A percentile compares a stretch with the other conserved stretches of the same genome.
phyloP scores from a whole-genome alignment of 2,797 vertebrate species.

The Epinephelus awoara region DNA sequence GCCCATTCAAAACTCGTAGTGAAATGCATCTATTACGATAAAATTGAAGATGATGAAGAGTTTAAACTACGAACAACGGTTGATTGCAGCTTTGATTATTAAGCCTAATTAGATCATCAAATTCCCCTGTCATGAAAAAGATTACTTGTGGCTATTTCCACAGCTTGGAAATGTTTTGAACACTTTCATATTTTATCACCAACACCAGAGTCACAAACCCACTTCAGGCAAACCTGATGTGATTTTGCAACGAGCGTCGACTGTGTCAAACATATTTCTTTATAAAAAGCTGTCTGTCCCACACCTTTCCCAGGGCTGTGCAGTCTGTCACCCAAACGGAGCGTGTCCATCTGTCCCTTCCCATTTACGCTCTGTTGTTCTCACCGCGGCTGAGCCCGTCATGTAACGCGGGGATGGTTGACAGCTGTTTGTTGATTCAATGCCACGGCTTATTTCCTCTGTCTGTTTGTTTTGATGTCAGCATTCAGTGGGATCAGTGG shows the following conservation, averaged over 20 bases:
- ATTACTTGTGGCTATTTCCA: slow-evolving; percentile 29
- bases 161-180: slow-evolving; percentile 32
- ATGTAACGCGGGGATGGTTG: slow-evolving; percentile 71
- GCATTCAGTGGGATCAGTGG: slow-evolving; percentile 62
- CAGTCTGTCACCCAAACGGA: slow-evolving; percentile 75
- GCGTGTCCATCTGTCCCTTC: slow-evolving; percentile 76
- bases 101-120: slow-evolving; percentile 62
- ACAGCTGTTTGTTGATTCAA: slow-evolving; percentile 82
- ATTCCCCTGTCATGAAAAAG: slow-evolving; percentile 44
- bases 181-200: slow-evolving; percentile 48
- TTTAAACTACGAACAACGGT: slow-evolving; percentile 42
- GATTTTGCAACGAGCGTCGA: slow-evolving; percentile 49
- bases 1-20: slow-evolving; percentile 40
- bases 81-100: slow-evolving; percentile 63
- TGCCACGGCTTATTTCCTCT: slow-evolving; percentile 81
- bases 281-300: slow-evolving; percentile 65
- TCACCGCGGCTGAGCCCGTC: slow-evolving; percentile 59
- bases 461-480: slow-evolving; percentile 83
- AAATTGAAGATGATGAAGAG: slow-evolving; percentile 51
- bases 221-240: slow-evolving; percentile 46
- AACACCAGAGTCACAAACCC: slow-evolving; percentile 23
- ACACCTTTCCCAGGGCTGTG: slow-evolving; percentile 73
- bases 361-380: slow-evolving; percentile 67
- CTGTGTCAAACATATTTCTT: slow-evolving; percentile 69
- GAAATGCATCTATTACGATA: slow-evolving; percentile 54